phyloP scores from a whole-genome alignment of 2,797 vertebrate genomes.

The Carcharodon carcharias region DNA sequence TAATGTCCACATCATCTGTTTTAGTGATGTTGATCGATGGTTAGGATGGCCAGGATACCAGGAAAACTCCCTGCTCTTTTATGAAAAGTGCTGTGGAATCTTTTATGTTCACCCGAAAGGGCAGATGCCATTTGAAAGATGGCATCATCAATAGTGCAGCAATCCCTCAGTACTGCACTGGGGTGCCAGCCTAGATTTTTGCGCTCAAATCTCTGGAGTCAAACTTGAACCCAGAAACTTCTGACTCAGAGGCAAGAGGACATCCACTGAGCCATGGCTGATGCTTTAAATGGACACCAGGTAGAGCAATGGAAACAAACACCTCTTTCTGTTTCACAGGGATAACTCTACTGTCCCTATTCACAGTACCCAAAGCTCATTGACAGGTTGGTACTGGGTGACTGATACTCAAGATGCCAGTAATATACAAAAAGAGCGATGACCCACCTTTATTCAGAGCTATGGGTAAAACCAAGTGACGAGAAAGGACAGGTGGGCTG shows the following conservation, averaged over 20 bases:
- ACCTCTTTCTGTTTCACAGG: neutral
- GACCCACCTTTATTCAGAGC: constrained; percentile 89
- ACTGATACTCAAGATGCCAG: neutral
- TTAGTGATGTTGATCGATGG: neutral
- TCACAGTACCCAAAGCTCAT: neutral
- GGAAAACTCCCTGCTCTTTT: neutral
- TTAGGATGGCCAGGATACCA: neutral
- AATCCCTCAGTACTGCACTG: neutral
- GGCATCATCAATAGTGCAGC: neutral
- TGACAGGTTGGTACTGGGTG: neutral
- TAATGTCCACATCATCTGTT: neutral
- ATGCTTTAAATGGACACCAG: neutral
- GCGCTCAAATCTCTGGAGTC: neutral
- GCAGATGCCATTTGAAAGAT: neutral
- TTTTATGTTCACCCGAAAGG: neutral
- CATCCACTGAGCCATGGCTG: neutral
- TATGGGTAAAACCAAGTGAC: constrained; percentile 90
- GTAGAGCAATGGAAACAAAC: constrained; percentile 21
- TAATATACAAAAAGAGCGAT: neutral
- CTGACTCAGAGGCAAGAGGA: neutral
- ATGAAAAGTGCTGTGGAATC: neutral
- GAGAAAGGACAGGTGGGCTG: constrained; percentile 90
- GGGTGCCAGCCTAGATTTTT: neutral
- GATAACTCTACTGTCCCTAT: neutral
- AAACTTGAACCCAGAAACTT: neutral